Conservation (phyloP, 1,140 invertebrate genomes). For the Achatina immaculata region DNA sequence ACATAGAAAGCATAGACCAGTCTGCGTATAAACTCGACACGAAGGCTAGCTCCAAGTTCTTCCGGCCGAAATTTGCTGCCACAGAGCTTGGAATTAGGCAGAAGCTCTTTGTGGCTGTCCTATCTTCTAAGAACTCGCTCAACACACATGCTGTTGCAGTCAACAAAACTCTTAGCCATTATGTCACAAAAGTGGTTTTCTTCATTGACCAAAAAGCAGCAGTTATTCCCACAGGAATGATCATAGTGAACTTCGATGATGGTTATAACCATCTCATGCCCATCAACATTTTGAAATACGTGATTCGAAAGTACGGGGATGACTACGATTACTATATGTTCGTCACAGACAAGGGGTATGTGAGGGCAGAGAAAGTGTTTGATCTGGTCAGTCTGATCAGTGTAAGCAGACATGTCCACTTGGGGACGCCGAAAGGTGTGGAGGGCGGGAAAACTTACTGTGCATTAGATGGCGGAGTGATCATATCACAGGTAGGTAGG, state of each 20-base stretch:
- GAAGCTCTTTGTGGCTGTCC: conserved; percentile 87
- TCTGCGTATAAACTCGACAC: background rate
- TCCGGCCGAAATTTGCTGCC: conserved; percentile 88
- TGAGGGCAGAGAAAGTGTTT: conserved; percentile 81
- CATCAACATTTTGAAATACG: conserved; percentile 85
- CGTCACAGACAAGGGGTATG: conserved; percentile 83
- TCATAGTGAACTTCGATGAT: conserved; percentile 68
- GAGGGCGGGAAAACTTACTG: conserved; percentile 59
- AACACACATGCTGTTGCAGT: conserved; percentile 80
- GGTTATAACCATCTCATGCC: conserved; percentile 64
- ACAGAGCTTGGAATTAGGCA: conserved; percentile 92
- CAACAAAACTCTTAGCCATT: conserved; percentile 84
- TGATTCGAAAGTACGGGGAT: conserved; percentile 88
- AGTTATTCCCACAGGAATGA: conserved; percentile 52
- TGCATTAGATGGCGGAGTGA: conserved; percentile 59
- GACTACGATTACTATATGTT: conserved; percentile 93
- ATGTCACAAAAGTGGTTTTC: conserved; percentile 83
- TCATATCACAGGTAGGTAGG: conserved; percentile 63
- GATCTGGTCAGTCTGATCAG: conserved; percentile 83
- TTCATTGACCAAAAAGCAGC: conserved; percentile 80
- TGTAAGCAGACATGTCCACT: conserved; percentile 84
- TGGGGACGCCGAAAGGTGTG: conserved; percentile 73
- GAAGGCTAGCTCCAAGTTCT: conserved; percentile 50
- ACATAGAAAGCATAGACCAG: conserved; percentile 31
- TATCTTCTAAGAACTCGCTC: conserved; percentile 81